phyloP scores from a whole-genome alignment of 2,888 invertebrate species.

The Ceraclea dissimilis region DNA sequence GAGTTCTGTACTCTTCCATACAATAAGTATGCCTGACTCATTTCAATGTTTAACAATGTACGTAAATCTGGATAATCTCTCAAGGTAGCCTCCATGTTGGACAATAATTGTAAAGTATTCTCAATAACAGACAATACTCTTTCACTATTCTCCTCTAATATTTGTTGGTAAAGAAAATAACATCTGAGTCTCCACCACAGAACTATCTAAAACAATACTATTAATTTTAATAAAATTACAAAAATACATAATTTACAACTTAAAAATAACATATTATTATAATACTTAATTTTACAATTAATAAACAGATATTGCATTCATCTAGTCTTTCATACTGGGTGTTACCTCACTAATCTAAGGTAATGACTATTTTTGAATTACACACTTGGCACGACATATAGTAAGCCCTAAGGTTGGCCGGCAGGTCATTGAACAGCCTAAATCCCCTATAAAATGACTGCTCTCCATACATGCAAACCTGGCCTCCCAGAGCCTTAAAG shows the following conservation, averaged over 20 bases:
- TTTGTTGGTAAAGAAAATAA: conserved; percentile 64
- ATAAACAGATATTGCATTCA: no score
- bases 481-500: background rate
- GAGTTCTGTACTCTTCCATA: conserved; percentile 68
- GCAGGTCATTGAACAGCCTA: background rate
- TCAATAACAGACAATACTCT: conserved; percentile 56
- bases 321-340: no score
- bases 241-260: no score
- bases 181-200: conserved; percentile 72
- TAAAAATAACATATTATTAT: background rate
- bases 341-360: no score
- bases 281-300: no score
- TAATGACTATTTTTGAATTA: background rate
- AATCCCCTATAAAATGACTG: background rate
- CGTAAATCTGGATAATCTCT: conserved; percentile 34
- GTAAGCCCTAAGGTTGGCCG: no score
- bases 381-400: no score
- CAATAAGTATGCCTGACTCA: conserved; percentile 60
- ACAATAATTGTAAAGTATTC: conserved; percentile 39
- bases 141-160: conserved; percentile 68
- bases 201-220: conserved; percentile 33
- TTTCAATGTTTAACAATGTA: conserved; percentile 43
- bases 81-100: conserved; percentile 37
- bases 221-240: no score
- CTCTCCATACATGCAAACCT: background rate